Conservation (phyloP, 2,888 invertebrate species). For the Ochlodes sylvanus region DNA sequence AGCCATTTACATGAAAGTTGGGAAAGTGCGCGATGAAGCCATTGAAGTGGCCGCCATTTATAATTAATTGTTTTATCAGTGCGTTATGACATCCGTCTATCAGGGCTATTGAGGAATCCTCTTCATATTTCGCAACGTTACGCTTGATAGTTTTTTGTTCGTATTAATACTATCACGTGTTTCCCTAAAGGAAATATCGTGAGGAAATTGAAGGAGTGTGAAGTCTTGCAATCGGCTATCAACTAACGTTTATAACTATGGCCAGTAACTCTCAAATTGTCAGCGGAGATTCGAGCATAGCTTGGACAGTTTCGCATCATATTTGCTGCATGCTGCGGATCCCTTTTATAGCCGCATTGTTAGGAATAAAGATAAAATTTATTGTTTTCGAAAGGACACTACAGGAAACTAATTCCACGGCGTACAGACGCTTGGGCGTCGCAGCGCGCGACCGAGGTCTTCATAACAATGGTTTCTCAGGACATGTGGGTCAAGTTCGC, state of each 20-base stretch:
- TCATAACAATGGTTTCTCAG: conserved; percentile 71
- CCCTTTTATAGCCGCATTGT: neutral
- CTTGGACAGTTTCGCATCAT: too few relatives aligned
- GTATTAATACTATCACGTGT: too few relatives aligned
- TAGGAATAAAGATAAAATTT: conserved; percentile 43
- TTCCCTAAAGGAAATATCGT: too few relatives aligned
- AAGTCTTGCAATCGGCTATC: too few relatives aligned
- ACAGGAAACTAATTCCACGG: conserved; percentile 48
- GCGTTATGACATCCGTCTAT: neutral
- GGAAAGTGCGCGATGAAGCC: conserved; percentile 70
- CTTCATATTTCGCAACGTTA: conserved; percentile 5
- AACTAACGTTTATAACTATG: too few relatives aligned
- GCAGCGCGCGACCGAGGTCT: conserved; percentile 62
- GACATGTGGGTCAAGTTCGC: conserved; percentile 80
- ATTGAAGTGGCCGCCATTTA: conserved; percentile 33
- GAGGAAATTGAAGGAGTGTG: too few relatives aligned
- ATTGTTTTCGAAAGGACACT: conserved; percentile 45
- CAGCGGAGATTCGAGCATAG: too few relatives aligned
- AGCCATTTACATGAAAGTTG: conserved; percentile 73
- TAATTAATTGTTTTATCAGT: conserved; percentile 7
- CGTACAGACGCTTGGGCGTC: conserved; percentile 51
- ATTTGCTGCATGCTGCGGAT: too few relatives aligned
- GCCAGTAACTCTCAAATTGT: too few relatives aligned
- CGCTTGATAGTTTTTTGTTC: neutral
- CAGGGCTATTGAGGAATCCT: neutral